Percentiles rank a stretch among this genome's conserved stretches.
Conservation (phyloP, 2,888 invertebrate genomes). For the Helobdella robusta region DNA sequence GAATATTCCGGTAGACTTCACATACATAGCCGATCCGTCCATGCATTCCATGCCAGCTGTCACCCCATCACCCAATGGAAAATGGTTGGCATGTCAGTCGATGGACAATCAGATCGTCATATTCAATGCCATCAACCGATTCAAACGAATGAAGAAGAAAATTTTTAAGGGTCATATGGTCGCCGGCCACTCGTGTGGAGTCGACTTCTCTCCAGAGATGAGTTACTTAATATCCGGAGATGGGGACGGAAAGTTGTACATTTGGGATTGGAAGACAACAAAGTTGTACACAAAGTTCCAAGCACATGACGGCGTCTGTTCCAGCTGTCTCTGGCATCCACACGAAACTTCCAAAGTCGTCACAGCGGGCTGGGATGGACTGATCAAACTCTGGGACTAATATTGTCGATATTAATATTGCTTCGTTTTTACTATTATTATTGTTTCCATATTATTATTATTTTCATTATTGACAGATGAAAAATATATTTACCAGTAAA, state of each 20-base stretch:
- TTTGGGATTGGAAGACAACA: slow-evolving; percentile 99
- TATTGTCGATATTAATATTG: background rate
- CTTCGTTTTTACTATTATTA: slow-evolving; percentile 8
- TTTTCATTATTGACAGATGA: background rate
- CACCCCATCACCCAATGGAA: slow-evolving; percentile 82
- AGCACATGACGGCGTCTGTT: slow-evolving; percentile 95
- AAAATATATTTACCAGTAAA: too few species aligned
- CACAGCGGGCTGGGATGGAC: slow-evolving; percentile 98
- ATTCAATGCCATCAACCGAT: slow-evolving; percentile 90
- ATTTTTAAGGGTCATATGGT: slow-evolving; percentile 96
- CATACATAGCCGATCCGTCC: slow-evolving; percentile 96
- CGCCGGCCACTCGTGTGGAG: slow-evolving; percentile 91
- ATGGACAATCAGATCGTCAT: slow-evolving; percentile 98
- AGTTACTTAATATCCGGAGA: slow-evolving; percentile 94
- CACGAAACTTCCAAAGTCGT: slow-evolving; percentile 93
- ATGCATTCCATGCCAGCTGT: slow-evolving; percentile 99
- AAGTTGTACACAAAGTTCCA: slow-evolving; percentile 97
- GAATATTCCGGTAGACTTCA: slow-evolving; percentile 84
- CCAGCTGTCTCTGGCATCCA: slow-evolving; percentile 89
- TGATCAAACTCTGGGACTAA: slow-evolving; percentile 96
- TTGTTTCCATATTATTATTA: background rate
- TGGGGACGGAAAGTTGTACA: slow-evolving; percentile 93
- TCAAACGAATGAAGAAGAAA: slow-evolving; percentile 95
- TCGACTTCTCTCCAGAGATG: slow-evolving; percentile 98
- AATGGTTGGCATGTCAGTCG: slow-evolving; percentile 97